Evolutionary conservation across 2,888 invertebrate species (phyloP).

Genomic region (Dioctria rufipes): DNA sequence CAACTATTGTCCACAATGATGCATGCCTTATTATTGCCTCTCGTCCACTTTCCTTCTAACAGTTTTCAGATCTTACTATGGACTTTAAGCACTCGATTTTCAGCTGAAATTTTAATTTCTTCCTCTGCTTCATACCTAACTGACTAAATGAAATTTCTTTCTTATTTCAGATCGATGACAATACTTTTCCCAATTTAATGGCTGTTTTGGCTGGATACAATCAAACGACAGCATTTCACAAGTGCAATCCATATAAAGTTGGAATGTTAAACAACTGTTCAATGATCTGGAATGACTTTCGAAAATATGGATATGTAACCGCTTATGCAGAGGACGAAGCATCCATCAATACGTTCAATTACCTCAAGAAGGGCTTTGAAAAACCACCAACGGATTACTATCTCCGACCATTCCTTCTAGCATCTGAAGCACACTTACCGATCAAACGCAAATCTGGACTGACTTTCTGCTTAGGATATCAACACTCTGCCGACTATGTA

Average conservation of each 20-base stretch:
- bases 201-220: constrained; percentile 83
- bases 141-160: constrained; percentile 17
- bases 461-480: constrained; percentile 76
- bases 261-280: constrained; percentile 80
- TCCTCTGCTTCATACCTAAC: constrained; percentile 5
- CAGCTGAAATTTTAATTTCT: neutral
- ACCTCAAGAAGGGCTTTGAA: constrained; percentile 80
- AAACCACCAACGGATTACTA: constrained; percentile 87
- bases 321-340: constrained; percentile 86
- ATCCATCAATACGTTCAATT: constrained; percentile 80
- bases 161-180: constrained; percentile 81
- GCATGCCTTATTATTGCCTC: too few species aligned
- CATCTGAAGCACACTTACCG: constrained; percentile 75
- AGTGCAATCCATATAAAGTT: constrained; percentile 72
- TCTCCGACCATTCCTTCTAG: constrained; percentile 80
- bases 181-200: constrained; percentile 92
- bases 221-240: constrained; percentile 70
- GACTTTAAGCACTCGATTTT: too few species aligned
- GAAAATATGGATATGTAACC: constrained; percentile 81
- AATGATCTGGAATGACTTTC: constrained; percentile 85
- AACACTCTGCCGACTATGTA: constrained; percentile 78
- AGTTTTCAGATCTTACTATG: too few species aligned
- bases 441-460: constrained; percentile 73
- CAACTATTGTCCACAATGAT: too few species aligned
- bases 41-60: too few species aligned